Evolutionary conservation across 2,888 invertebrate genomes (phyloP).

Genomic region (Lacanobia oleracea): DNA sequence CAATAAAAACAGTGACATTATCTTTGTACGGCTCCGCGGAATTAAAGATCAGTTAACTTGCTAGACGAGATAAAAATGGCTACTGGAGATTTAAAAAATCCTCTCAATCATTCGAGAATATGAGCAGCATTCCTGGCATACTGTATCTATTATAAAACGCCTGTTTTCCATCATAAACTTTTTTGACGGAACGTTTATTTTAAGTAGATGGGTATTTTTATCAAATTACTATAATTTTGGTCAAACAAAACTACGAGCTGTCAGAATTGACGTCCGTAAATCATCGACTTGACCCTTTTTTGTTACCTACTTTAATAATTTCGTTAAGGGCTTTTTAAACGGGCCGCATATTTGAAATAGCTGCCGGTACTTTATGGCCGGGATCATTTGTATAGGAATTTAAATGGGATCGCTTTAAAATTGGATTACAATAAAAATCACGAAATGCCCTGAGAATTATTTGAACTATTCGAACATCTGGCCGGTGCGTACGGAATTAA

Average conservation of each 20-base stretch:
- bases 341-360: constrained; percentile 86
- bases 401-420: constrained; percentile 81
- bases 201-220: constrained; percentile 88
- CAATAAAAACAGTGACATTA: constrained; percentile 70
- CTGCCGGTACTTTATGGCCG: constrained; percentile 85
- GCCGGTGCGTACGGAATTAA: constrained; percentile 56
- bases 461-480: constrained; percentile 68
- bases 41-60: constrained; percentile 66
- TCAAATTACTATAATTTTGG: constrained; percentile 90
- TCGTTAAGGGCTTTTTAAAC: constrained; percentile 89
- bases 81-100: constrained; percentile 69
- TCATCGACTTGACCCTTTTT: constrained; percentile 88
- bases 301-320: constrained; percentile 86
- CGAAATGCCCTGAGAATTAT: constrained; percentile 69
- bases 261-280: constrained; percentile 89
- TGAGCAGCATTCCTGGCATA: constrained; percentile 80
- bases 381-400: constrained; percentile 85
- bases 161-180: constrained; percentile 75
- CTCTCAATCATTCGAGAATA: constrained; percentile 62
- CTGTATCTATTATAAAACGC: constrained; percentile 79
- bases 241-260: constrained; percentile 89
- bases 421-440: constrained; percentile 79
- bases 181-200: constrained; percentile 83
- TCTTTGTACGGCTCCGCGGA: constrained; percentile 53
- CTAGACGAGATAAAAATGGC: constrained; percentile 63